Conservation (phyloP, 1,140 invertebrate species). For the Caenorhabditis latens region DNA sequence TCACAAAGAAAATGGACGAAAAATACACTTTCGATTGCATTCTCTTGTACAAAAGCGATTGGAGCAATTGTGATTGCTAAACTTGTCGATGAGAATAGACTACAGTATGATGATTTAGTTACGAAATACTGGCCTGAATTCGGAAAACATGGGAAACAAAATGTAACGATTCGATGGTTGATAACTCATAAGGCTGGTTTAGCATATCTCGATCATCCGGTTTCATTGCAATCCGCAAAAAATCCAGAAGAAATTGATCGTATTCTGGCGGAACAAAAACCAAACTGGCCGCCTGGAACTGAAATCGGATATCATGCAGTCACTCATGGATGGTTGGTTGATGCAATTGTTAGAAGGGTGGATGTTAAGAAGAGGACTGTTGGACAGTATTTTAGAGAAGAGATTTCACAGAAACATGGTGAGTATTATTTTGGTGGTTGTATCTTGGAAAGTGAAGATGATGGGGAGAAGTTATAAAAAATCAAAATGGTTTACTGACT, state of each 20-base stretch:
- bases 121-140: conserved; percentile 78
- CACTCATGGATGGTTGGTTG: conserved; percentile 77
- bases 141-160: conserved; percentile 75
- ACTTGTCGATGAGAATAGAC: conserved; percentile 76
- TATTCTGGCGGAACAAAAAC: conserved; percentile 66
- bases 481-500: no score
- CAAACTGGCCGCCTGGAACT: conserved; percentile 69
- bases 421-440: background rate
- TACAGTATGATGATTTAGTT: conserved; percentile 77
- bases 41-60: conserved; percentile 65
- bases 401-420: conserved; percentile 73
- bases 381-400: conserved; percentile 77
- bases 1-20: conserved; percentile 50
- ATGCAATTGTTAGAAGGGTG: conserved; percentile 77
- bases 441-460: no score
- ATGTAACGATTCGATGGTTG: conserved; percentile 78
- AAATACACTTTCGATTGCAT: conserved; percentile 57
- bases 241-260: conserved; percentile 56
- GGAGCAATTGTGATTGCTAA: conserved; percentile 74
- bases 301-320: conserved; percentile 77
- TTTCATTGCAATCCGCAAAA: conserved; percentile 39
- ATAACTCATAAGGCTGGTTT: conserved; percentile 77
- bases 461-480: no score
- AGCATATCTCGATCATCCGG: conserved; percentile 54
- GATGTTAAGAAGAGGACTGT: conserved; percentile 75